Conservation (phyloP, 2,113 vertebrate genomes). For the Pluvialis apricaria region DNA sequence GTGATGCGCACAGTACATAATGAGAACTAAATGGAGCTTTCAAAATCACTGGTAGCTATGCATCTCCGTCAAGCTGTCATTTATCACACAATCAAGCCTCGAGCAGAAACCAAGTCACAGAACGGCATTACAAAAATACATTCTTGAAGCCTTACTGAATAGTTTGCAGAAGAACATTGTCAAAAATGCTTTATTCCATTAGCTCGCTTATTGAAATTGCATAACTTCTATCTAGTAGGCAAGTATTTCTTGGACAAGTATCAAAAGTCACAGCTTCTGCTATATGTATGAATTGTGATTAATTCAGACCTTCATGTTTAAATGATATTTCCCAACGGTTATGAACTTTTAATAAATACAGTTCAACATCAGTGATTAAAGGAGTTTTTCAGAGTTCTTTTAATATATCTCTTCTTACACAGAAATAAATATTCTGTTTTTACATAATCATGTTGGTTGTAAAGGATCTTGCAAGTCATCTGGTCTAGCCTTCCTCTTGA, state of each 20-base stretch:
- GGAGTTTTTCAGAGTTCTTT: neutral
- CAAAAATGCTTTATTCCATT: neutral
- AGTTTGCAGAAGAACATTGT: neutral
- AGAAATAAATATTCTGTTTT: neutral
- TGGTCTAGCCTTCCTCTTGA: neutral
- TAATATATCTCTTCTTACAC: neutral
- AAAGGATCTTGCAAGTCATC: neutral
- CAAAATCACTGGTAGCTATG: constrained; percentile 28
- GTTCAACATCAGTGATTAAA: neutral
- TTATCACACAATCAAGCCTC: constrained; percentile 27
- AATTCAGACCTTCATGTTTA: neutral
- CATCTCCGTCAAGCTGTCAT: constrained; percentile 44
- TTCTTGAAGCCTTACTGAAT: neutral
- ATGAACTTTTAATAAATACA: neutral
- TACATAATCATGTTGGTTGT: neutral
- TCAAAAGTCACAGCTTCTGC: neutral
- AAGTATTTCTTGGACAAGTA: neutral
- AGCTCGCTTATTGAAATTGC: neutral
- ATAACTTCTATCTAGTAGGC: neutral
- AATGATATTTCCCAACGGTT: neutral
- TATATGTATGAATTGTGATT: neutral
- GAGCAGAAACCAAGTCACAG: neutral
- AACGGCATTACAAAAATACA: neutral
- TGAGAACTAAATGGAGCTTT: constrained; percentile 59
- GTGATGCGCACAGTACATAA: constrained; percentile 32